These are phyloP conservation scores for Uropsilus gracilis DNA, from an alignment of 2,113 vertebrate genomes.

Conservation along the genomic window DNA sequence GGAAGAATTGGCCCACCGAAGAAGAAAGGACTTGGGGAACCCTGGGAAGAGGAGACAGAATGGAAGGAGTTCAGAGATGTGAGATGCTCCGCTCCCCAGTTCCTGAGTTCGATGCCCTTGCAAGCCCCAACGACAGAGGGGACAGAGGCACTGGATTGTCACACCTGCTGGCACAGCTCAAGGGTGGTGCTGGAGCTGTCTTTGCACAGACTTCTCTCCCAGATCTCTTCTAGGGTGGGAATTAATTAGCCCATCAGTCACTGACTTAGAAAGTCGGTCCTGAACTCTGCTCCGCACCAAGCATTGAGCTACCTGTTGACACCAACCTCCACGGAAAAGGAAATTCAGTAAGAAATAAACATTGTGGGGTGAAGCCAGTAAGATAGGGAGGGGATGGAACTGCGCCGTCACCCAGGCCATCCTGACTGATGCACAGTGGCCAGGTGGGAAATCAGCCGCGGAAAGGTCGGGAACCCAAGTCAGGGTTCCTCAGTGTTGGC, in stretches of 20 bases:
- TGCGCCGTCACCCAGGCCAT: too few species aligned
- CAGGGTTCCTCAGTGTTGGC: not conserved
- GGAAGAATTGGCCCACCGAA: not conserved
- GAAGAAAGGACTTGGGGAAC: not conserved
- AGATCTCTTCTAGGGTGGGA: too few species aligned
- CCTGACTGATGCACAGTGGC: not conserved
- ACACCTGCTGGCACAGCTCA: not conserved
- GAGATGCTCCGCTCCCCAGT: too few species aligned
- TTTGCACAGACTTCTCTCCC: not conserved
- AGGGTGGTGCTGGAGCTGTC: not conserved
- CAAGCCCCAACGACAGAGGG: not conserved
- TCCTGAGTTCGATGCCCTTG: not conserved
- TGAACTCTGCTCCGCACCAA: too few species aligned
- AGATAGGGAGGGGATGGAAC: not conserved
- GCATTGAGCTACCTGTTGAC: not conserved
- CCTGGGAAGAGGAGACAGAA: not conserved
- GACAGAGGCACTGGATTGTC: not conserved
- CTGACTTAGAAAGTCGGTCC: not conserved
- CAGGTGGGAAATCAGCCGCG: not conserved
- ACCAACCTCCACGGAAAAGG: not conserved
- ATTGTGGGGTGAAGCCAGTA: not conserved
- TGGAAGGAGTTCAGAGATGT: not conserved
- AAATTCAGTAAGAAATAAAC: not conserved
- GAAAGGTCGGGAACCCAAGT: not conserved
- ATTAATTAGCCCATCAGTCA: too few species aligned